Evolutionary conservation across 1,140 invertebrate genomes (phyloP).

Genomic region (Tetranychus urticae): DNA sequence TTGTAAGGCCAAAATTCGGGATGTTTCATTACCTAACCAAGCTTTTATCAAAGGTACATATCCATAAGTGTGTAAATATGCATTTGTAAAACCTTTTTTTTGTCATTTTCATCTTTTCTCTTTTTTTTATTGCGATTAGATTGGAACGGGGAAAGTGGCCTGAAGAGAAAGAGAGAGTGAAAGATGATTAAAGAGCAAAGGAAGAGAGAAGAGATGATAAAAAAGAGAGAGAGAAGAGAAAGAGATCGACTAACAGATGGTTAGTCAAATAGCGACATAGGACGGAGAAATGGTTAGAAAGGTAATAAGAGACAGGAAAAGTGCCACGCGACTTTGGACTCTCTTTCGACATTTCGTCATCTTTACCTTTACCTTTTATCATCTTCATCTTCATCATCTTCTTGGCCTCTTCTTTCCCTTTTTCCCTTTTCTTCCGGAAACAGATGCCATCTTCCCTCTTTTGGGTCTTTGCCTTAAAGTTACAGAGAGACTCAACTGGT

Average conservation of each 20-base stretch:
- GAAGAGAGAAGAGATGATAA: not conserved
- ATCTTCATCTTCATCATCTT: not conserved
- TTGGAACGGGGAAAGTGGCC: no score
- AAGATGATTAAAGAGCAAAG: not conserved
- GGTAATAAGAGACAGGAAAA: not conserved
- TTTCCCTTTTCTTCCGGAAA: not conserved
- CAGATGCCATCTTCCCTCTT: not conserved
- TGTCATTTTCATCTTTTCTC: not conserved
- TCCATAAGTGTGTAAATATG: no score
- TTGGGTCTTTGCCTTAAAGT: not conserved
- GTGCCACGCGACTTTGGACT: not conserved
- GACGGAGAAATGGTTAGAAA: not conserved
- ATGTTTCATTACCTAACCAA: no score
- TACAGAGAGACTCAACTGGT: no score
- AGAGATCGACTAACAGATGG: not conserved
- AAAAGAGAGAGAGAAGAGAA: not conserved
- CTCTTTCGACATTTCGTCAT: not conserved
- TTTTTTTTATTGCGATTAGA: not conserved
- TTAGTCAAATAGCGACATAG: no score
- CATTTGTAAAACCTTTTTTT: not conserved
- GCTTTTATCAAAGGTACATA: no score
- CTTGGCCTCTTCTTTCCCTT: not conserved
- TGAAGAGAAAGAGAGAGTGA: no score
- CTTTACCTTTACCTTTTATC: not conserved
- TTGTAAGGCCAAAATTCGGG: constrained; percentile 23